Evolutionary conservation across 2,888 invertebrate genomes (phyloP).

Genomic region (Dicranocentrus wangi): DNA sequence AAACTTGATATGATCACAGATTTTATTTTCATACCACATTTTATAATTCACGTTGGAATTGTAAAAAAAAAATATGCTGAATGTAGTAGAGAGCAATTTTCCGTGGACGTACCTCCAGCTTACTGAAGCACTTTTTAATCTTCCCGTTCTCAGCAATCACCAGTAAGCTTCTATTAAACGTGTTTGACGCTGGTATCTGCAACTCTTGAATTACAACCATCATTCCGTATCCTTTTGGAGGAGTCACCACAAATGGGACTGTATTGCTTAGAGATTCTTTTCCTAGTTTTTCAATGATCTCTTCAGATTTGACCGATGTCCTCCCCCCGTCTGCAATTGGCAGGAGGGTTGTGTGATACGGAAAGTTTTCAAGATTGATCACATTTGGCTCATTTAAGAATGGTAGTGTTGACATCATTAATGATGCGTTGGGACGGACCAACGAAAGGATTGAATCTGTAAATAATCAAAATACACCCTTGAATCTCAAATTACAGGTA

Average conservation of each 20-base stretch:
- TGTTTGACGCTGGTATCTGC: conserved; percentile 46
- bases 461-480: neutral
- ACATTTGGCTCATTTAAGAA: neutral
- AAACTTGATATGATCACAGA: too few relatives aligned
- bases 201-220: conserved; percentile 63
- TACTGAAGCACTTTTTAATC: conserved; percentile 47
- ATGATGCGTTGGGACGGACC: neutral
- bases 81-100: too few relatives aligned
- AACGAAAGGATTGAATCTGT: conserved; percentile 41
- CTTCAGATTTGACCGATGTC: conserved; percentile 31
- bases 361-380: conserved; percentile 49
- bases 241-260: conserved; percentile 31
- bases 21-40: too few relatives aligned
- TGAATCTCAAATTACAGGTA: neutral
- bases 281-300: conserved; percentile 40
- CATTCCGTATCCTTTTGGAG: conserved; percentile 56
- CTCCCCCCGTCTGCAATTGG: conserved; percentile 32
- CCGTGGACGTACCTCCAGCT: conserved; percentile 28
- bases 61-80: too few relatives aligned
- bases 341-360: conserved; percentile 50
- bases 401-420: neutral
- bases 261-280: conserved; percentile 21
- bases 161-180: conserved; percentile 40
- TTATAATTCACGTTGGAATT: too few relatives aligned
- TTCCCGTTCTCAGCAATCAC: conserved; percentile 45